phyloP scores from a whole-genome alignment of 2,888 invertebrate species.

The Brenthis daphne region DNA sequence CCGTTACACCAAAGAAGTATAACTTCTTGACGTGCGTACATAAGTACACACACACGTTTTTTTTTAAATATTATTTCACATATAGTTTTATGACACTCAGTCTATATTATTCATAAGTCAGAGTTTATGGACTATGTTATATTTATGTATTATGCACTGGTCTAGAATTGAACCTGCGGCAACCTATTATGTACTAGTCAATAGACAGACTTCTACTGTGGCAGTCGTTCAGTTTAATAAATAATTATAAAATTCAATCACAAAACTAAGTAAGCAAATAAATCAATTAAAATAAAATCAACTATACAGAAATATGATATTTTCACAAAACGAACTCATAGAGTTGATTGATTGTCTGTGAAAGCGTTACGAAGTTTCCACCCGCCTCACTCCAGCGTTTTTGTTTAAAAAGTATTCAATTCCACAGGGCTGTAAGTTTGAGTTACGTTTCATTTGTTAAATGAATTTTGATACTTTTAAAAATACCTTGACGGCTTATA shows the following conservation, averaged over 20 bases:
- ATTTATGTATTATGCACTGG: no score
- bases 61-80: no score
- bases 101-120: no score
- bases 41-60: no score
- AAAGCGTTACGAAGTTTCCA: background rate
- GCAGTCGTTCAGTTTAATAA: background rate
- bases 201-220: no score
- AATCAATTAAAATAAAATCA: background rate
- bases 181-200: no score
- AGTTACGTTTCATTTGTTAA: background rate
- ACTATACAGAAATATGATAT: slow-evolving; percentile 7
- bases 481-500: background rate
- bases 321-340: slow-evolving; percentile 6
- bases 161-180: no score
- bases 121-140: no score
- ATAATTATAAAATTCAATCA: background rate
- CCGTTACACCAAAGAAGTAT: no score
- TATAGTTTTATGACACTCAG: no score
- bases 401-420: slow-evolving; percentile 14
- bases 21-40: no score
- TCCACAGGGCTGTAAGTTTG: background rate
- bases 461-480: background rate
- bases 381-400: background rate
- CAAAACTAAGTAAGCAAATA: slow-evolving; percentile 1
- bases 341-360: slow-evolving; percentile 1